phyloP scores from a whole-genome alignment of 2,797 vertebrate genomes.

The Eurystomus glaucurus region DNA sequence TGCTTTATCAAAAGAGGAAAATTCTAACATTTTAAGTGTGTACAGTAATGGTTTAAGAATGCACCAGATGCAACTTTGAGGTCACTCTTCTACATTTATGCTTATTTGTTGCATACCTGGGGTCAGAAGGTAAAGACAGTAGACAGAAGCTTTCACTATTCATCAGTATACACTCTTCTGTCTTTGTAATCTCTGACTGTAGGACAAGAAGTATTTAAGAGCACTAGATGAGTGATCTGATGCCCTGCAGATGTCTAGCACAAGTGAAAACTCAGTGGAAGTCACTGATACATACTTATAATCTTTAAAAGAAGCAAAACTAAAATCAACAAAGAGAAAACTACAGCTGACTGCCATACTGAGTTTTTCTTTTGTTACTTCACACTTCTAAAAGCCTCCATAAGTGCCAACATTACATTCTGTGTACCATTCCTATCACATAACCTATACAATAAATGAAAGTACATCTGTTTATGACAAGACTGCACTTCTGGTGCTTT shows the following conservation, averaged over 20 bases:
- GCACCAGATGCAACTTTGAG: neutral
- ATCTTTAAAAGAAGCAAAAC: neutral
- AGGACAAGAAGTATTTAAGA: neutral
- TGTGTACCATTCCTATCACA: neutral
- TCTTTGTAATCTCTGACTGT: neutral
- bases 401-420: neutral
- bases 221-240: neutral
- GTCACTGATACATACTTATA: fast-evolving
- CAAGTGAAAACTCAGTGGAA: neutral
- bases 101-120: neutral
- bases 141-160: neutral
- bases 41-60: neutral
- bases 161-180: neutral
- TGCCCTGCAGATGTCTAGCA: neutral
- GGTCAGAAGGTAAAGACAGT: neutral
- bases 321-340: neutral
- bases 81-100: neutral
- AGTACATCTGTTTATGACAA: neutral
- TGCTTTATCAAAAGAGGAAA: neutral
- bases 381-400: neutral
- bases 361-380: neutral
- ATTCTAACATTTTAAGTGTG: neutral
- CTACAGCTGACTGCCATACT: neutral
- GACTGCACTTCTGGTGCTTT: neutral
- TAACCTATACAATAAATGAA: neutral